A percentile compares a stretch with the other conserved stretches of the same genome.
Evolutionary conservation across 2,113 vertebrate genomes (phyloP).

Genomic region (Ictalurus furcatus): DNA sequence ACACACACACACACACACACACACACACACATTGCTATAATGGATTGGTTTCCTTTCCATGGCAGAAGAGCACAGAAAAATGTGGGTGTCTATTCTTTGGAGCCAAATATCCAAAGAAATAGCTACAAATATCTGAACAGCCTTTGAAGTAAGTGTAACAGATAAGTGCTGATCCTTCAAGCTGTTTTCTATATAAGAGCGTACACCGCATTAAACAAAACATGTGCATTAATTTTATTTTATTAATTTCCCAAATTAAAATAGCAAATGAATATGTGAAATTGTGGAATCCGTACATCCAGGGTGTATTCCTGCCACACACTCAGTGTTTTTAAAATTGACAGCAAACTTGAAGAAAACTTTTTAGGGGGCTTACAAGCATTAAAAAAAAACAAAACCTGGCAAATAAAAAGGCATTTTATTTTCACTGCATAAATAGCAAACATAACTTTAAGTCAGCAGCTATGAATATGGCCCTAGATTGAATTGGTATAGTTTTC

Average conservation of each 20-base stretch:
- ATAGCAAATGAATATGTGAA: no score
- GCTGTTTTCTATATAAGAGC: background rate
- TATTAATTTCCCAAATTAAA: no score
- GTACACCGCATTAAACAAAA: background rate
- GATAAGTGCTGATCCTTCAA: background rate
- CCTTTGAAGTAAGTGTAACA: background rate
- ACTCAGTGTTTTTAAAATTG: no score
- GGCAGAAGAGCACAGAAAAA: background rate
- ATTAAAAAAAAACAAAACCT: no score
- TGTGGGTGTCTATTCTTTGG: background rate
- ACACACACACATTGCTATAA: background rate
- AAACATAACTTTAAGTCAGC: background rate
- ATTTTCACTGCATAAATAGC: background rate
- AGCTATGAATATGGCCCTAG: background rate
- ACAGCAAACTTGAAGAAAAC: no score
- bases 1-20: background rate
- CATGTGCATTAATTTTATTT: background rate
- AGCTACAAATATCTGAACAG: background rate
- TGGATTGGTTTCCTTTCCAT: background rate
- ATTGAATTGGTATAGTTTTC: background rate
- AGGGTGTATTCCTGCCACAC: no score
- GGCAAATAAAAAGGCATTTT: background rate
- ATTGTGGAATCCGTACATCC: no score
- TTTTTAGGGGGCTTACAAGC: background rate
- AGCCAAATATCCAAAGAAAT: background rate